Base-by-base conservation (phyloP, 2,888 invertebrate genomes). In the Ferdinandea cuprea region DNA sequence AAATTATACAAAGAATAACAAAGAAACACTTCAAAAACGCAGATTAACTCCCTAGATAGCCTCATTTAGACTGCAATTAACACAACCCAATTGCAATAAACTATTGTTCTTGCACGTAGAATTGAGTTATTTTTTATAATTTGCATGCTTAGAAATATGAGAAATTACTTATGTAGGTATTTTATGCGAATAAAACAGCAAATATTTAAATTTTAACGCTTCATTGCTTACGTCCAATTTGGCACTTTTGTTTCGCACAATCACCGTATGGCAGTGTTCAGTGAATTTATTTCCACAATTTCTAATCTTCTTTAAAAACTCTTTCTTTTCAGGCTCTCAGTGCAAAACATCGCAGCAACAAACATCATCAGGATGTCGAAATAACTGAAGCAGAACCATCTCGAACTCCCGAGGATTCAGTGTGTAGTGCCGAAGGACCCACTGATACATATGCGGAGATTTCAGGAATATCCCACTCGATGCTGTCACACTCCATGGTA, bases 401-500 rank as follows among this genome's bases (percentile, higher is more conserved):
- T 19, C 93, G 96, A 85, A 97, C 97, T 15, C 97, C 97, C 9
- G 97, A 97, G 91, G 97, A 97, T 91, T 97, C 97, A 1, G 96
- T 97, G 46, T 97, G 97, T 91, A 96, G 96, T 87, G 95, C 94
- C 86, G 97, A 97, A 91, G 97, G 96, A 2, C 95, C 95, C 78
- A 94, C 94, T 85, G 94, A 91, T 81, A 90, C 90, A 35, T 89
- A 89, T 87, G 91, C 89, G 46, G 91, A 91, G 88, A 88, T 90
- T 73, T 91, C 91, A 61, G 91, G 90, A 71, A 88, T 91, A 84
- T 91, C 91, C 65, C 89, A 89, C 85, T 90, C 91, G 21, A 90
- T 90, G 89, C 86, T 90, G 54, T 89, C 89, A 78, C 90, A 90
- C 85, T 89, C 90, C 66, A 88, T 88, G 86, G 88, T 89, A 85